These are phyloP conservation scores for Trissolcus basalis DNA, from an alignment of 1,140 invertebrate genomes.

Conservation along the genomic window DNA sequence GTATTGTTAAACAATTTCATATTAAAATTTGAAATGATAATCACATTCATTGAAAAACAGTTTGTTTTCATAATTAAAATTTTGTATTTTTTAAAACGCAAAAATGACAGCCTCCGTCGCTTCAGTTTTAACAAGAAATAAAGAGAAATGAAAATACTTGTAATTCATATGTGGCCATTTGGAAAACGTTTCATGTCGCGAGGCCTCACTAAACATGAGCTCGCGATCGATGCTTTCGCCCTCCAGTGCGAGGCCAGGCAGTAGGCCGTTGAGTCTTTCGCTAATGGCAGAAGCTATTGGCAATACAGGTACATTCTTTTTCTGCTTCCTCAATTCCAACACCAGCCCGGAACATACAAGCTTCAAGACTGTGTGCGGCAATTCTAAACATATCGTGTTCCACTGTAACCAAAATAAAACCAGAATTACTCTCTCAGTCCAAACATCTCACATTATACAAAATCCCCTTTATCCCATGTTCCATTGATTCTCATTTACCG, in stretches of 20 bases:
- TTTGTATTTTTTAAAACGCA: no score
- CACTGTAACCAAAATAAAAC: constrained; percentile 79
- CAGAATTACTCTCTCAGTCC: no score
- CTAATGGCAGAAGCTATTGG: constrained; percentile 91
- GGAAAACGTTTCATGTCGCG: constrained; percentile 90
- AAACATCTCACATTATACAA: no score
- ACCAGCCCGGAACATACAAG: constrained; percentile 87
- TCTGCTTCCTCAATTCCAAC: constrained; percentile 87
- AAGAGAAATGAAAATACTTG: constrained; percentile 79
- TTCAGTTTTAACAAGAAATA: no score
- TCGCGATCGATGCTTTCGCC: constrained; percentile 79
- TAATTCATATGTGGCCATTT: constrained; percentile 98
- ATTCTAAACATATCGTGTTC: constrained; percentile 90
- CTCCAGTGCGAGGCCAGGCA: constrained; percentile 74
- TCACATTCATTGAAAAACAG: no score
- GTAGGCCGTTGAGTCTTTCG: constrained; percentile 88
- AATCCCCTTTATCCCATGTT: no score
- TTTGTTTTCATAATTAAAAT: no score
- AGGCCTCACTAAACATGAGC: constrained; percentile 93
- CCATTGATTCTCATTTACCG: constrained; percentile 2
- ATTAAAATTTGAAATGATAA: no score
- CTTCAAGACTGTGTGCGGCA: constrained; percentile 86
- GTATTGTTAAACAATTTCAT: no score
- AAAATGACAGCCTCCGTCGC: no score
- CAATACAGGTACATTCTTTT: constrained; percentile 87